A percentile compares a stretch with the other conserved stretches of the same genome.
Evolutionary conservation across 2,888 invertebrate genomes (phyloP).

Genomic region (Punctoribates punctum): DNA sequence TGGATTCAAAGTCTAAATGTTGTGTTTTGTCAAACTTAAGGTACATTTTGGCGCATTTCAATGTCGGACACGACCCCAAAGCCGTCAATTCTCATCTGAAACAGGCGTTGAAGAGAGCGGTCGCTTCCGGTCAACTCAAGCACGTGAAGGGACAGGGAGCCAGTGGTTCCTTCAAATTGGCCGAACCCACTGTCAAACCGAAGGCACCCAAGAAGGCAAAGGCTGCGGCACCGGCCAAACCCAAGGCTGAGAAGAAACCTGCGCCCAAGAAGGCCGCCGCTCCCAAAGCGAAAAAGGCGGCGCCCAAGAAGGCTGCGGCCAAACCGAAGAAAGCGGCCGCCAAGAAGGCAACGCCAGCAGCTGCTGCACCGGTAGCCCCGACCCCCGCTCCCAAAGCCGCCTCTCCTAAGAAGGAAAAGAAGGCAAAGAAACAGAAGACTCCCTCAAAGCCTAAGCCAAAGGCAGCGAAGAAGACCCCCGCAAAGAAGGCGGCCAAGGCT

Average conservation of each 20-base stretch:
- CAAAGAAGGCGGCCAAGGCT: not conserved
- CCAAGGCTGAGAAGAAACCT: constrained; percentile 43
- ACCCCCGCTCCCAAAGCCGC: not conserved
- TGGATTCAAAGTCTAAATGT: not conserved
- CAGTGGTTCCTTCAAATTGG: constrained; percentile 50
- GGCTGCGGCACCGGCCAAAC: constrained; percentile 36
- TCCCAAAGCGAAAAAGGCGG: constrained; percentile 32
- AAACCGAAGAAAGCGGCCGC: not conserved
- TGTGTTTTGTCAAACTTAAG: not conserved
- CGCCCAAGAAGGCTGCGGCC: constrained; percentile 11
- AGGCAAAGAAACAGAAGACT: constrained; percentile 24
- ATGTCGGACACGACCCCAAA: constrained; percentile 24
- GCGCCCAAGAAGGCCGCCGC: constrained; percentile 45
- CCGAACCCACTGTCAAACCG: constrained; percentile 34
- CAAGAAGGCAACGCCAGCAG: not conserved
- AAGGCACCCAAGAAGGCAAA: constrained; percentile 39
- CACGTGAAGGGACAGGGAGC: constrained; percentile 52
- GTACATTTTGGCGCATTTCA: constrained; percentile 22
- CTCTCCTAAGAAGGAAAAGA: constrained; percentile 20
- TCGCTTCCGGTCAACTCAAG: constrained; percentile 54
- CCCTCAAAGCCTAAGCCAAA: constrained; percentile 23
- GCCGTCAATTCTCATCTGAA: constrained; percentile 62
- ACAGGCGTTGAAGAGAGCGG: constrained; percentile 61
- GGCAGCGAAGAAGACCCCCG: constrained; percentile 12
- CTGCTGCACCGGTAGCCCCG: not conserved